phyloP scores from a whole-genome alignment of 2,113 vertebrate species.

The Bombycilla garrulus region DNA sequence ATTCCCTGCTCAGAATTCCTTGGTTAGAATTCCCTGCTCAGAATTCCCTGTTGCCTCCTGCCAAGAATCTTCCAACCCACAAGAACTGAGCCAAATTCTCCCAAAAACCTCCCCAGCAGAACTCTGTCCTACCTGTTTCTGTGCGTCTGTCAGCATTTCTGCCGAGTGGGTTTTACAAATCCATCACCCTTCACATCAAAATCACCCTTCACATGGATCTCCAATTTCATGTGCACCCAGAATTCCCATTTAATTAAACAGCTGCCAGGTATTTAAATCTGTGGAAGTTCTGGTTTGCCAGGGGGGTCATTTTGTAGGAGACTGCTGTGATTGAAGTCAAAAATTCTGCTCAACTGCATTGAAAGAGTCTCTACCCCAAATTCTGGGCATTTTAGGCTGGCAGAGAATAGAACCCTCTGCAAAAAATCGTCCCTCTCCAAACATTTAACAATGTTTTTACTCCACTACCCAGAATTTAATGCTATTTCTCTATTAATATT shows the following conservation, averaged over 20 bases:
- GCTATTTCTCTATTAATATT: neutral
- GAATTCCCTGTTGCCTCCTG: no score
- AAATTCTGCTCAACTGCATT: neutral
- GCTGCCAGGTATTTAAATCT: neutral
- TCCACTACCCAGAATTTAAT: neutral
- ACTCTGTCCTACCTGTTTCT: neutral
- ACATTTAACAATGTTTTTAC: neutral
- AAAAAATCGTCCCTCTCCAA: neutral
- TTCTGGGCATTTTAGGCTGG: neutral
- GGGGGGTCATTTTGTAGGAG: neutral
- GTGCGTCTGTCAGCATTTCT: rapidly evolving
- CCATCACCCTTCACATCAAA: neutral
- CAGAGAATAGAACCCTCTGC: neutral
- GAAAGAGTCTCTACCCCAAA: neutral
- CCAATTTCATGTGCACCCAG: neutral
- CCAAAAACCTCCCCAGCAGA: no score
- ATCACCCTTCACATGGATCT: neutral
- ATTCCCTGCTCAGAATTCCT: neutral
- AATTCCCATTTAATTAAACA: neutral
- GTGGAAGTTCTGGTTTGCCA: neutral
- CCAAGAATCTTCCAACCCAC: neutral
- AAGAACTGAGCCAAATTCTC: neutral
- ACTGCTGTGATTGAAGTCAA: neutral
- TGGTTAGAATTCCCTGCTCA: no score
- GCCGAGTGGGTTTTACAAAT: neutral